Evolutionary conservation across 2,113 vertebrate genomes (phyloP).

Genomic region (Silurus glanis): DNA sequence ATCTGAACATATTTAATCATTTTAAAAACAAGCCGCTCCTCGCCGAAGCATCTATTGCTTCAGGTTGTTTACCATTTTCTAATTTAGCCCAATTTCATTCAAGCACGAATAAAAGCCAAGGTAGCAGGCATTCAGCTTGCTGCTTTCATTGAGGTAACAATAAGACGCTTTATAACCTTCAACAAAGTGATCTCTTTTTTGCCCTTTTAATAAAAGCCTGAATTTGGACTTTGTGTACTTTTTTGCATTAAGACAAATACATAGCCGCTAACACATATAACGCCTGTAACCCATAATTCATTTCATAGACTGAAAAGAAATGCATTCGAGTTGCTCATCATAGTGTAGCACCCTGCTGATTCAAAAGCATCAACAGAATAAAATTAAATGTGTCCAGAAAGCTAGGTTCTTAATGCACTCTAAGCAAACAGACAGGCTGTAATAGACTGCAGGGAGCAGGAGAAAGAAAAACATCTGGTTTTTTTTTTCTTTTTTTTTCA

Average conservation of each 20-base stretch:
- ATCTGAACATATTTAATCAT: conserved; percentile 39
- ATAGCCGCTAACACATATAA: neutral
- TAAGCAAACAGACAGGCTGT: conserved; percentile 44
- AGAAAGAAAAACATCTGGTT: conserved; percentile 18
- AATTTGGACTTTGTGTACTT: neutral
- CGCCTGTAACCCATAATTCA: conserved; percentile 3
- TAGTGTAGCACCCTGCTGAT: conserved; percentile 18
- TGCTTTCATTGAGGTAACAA: conserved; percentile 59
- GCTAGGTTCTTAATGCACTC: conserved; percentile 35
- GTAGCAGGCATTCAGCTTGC: conserved; percentile 52
- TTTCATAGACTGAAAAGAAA: conserved; percentile 26
- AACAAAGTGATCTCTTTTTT: conserved; percentile 37
- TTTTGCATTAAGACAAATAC: conserved; percentile 4
- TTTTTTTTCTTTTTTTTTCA: conserved; percentile 38
- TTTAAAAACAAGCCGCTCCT: conserved; percentile 53
- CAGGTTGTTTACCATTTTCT: conserved; percentile 18
- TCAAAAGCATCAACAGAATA: neutral
- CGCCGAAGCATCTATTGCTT: conserved; percentile 1
- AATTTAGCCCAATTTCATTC: conserved; percentile 23
- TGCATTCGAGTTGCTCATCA: conserved; percentile 5
- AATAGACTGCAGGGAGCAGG: conserved; percentile 29
- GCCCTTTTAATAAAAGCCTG: neutral
- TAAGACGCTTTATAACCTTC: conserved; percentile 57
- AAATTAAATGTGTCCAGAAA: conserved; percentile 22
- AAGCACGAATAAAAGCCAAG: conserved; percentile 16